Evolutionary conservation across 1,140 invertebrate species (phyloP), one percentile per base, ranked within the genome.

Genomic region (Laupala kohalensis): DNA sequence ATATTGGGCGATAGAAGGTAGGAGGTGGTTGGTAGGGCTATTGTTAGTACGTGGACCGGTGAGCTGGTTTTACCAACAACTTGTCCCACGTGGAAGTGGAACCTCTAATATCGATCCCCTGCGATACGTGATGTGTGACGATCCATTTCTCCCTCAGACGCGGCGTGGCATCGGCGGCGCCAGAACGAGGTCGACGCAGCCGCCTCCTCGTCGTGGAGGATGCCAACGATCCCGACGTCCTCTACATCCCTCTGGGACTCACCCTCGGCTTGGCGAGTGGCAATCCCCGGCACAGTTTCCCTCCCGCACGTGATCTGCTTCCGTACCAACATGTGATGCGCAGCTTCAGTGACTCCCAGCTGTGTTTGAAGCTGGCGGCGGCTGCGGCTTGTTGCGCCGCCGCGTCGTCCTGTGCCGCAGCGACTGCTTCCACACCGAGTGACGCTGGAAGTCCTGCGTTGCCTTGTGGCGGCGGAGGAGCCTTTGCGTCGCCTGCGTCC

Each of bases 321-420:
- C 86, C 88, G 9, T 89, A 87, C 78, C 87, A 89, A 78, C 88
- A 89, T 75, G 85, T 89, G 28, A 88, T 89, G 78, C 80, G 87
- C 74, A 89, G 88, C 78, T 89, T 89, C 77, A 89, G 87, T 12
- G 88, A 90, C 77, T 90, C 88, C 26, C 88, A 90, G 76, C 80
- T 90, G 3, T 89, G 87, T 77, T 81, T 90, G 13, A 89, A 88
- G 78, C 80, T 90, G 19, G 69, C 75, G 81, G 86, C 63, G 82
- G 86, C 3, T 81, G 84, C 64, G 81, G 84, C 27, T 76, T 76
- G 74, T 69, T 73, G 77, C 12, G 79, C 78, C 72, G 78, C 80
- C 0, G 78, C 86, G 69, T 84, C 84, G 68, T 85, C 81, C 25
- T 83, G 84, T 5, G 79, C 84, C 1, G 84, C 84, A 6, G 86